phyloP scores from a whole-genome alignment of 2,888 invertebrate species.

The Girardia tigrina region DNA sequence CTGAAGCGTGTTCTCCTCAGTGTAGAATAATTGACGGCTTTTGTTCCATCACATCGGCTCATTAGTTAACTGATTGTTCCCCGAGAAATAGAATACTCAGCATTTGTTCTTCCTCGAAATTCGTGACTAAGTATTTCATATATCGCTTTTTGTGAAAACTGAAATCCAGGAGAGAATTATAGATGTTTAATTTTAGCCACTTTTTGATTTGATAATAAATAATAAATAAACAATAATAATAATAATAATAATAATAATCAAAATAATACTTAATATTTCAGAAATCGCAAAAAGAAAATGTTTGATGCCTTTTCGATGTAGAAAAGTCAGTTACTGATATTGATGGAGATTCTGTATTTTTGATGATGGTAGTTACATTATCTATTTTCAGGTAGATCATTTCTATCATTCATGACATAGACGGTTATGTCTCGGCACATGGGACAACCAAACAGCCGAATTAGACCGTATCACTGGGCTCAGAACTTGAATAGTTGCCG shows the following conservation, averaged over 20 bases:
- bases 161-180: slow-evolving; percentile 7
- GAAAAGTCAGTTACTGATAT: too few relatives aligned
- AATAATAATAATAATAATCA: neutral
- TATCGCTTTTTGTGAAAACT: slow-evolving; percentile 17
- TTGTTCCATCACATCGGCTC: slow-evolving; percentile 23
- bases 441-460: neutral
- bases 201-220: neutral
- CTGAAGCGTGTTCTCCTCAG: slow-evolving; percentile 17
- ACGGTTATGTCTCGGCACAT: neutral
- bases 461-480: neutral
- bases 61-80: slow-evolving; percentile 23
- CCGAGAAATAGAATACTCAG: slow-evolving; percentile 16
- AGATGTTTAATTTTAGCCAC: neutral
- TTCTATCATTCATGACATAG: slow-evolving; percentile 17
- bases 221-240: neutral
- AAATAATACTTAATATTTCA: neutral
- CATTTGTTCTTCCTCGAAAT: slow-evolving; percentile 17
- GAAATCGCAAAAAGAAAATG: too few relatives aligned
- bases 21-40: slow-evolving; percentile 18
- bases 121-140: slow-evolving; percentile 18
- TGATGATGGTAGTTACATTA: slow-evolving; percentile 12
- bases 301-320: too few relatives aligned
- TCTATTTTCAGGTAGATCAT: slow-evolving; percentile 11
- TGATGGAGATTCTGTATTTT: too few relatives aligned
- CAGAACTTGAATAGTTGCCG: slow-evolving; percentile 17